Conservation (phyloP, 2,888 invertebrate genomes). For the Sialis lutaria region DNA sequence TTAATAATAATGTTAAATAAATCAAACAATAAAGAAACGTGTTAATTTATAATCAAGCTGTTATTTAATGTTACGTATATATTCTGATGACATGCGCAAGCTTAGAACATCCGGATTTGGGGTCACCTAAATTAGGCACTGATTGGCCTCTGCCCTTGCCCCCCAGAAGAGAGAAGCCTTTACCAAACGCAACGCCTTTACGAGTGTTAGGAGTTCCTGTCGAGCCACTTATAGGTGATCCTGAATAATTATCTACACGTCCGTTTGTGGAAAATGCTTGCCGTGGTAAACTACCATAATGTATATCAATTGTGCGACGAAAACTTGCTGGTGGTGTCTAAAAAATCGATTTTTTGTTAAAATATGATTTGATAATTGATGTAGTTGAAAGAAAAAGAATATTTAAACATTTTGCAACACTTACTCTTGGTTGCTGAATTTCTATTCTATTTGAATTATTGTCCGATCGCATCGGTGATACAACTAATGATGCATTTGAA, state of each 20-base stretch:
- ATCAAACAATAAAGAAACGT: too few relatives aligned
- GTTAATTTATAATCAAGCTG: too few relatives aligned
- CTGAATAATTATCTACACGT: slow-evolving; percentile 25
- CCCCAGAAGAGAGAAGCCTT: slow-evolving; percentile 28
- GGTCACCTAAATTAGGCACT: slow-evolving; percentile 79
- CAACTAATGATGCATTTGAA: not conserved
- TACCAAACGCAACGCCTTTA: slow-evolving; percentile 64
- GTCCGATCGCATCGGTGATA: not conserved
- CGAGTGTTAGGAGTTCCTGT: slow-evolving; percentile 18
- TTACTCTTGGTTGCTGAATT: not conserved
- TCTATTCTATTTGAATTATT: not conserved
- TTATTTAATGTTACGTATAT: not conserved
- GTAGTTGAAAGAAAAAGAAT: not conserved
- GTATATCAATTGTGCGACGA: slow-evolving; percentile 55
- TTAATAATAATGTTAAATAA: too few relatives aligned
- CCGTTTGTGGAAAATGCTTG: slow-evolving; percentile 32
- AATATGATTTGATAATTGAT: not conserved
- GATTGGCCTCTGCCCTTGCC: slow-evolving; percentile 61
- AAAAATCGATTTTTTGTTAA: slow-evolving; percentile 3
- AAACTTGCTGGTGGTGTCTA: slow-evolving; percentile 63
- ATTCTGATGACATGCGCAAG: not conserved
- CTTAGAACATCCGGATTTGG: slow-evolving; percentile 8
- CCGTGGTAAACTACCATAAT: slow-evolving; percentile 67
- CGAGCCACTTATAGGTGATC: slow-evolving; percentile 19
- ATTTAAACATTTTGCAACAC: not conserved